Evolutionary conservation across 2,888 invertebrate species (phyloP), one percentile per base, ranked within the genome.

Genomic region (Teinopalpus imperialis): DNA sequence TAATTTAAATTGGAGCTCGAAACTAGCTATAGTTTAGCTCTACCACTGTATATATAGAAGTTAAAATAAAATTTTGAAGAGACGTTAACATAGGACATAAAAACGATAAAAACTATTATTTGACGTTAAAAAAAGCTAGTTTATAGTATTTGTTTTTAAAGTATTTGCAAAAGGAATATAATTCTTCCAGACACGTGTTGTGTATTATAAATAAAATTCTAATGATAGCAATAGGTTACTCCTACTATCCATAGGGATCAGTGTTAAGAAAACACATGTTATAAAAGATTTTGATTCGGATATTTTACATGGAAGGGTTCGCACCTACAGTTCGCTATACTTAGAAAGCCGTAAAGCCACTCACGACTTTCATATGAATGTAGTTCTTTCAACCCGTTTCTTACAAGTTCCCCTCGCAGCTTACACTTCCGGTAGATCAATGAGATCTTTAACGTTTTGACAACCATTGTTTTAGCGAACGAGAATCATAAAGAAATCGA

Each of bases 271-370:
- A 85, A 82, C 87, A 88, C 71, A 73, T 88, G 87, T 83, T 82
- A 66, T 66, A 61, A 63, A 77, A 66, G 79, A 72, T 74, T 82
- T 80, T 78, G 82, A 80, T 67, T 73, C 72, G 78, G 70, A 81
- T 80, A 79, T 81, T 83, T 81, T 81, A 86, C 78, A 74, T 65
- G 59, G 74, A 87, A 85, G 87, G 87, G 87, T 82, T 64, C 63
- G 67, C 71, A 66, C 66, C 67, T 70, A 68, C 43, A 72, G 74
- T 70, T 77, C 68, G 82, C 83, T 79, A 82, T 81, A 83, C 81
- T 76, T 79, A 80, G 73, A 52, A 32, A 40, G 18, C 40, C 56
- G 56, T 57, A 58, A 63, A 61, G 61, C 61, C 57, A 59, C 57
- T 63, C 45, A 51, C 63, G 54, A n/a, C n/a, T 57, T 63, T 71